Percentiles rank a stretch among this genome's conserved stretches.
Evolutionary conservation across 2,888 invertebrate species (phyloP).

Genomic region (Apodemia duryi): DNA sequence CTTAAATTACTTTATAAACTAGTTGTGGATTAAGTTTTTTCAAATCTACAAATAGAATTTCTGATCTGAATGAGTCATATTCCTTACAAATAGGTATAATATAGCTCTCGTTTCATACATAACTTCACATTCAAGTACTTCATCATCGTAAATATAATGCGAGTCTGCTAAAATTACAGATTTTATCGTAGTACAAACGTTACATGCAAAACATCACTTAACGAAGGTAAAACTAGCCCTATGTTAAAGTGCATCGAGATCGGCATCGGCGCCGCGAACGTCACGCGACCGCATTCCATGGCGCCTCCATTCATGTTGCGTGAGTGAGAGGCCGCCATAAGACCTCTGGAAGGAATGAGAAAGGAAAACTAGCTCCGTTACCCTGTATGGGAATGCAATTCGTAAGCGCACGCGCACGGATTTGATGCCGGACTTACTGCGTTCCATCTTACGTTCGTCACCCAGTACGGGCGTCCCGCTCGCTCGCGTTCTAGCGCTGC

Average conservation of each 20-base stretch:
- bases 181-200: slow-evolving; percentile 10
- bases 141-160: neutral
- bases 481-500: slow-evolving; percentile 43
- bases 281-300: slow-evolving; percentile 81
- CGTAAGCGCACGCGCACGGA: slow-evolving; percentile 70
- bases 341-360: slow-evolving; percentile 61
- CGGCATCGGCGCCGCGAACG: slow-evolving; percentile 79
- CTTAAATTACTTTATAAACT: neutral
- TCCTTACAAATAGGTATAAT: neutral
- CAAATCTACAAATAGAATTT: neutral
- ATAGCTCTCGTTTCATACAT: neutral
- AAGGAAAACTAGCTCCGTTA: slow-evolving; percentile 62
- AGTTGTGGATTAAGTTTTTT: neutral
- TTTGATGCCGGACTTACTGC: slow-evolving; percentile 60
- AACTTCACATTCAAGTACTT: neutral
- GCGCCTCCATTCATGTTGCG: slow-evolving; percentile 74
- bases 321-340: slow-evolving; percentile 55
- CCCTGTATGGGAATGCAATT: slow-evolving; percentile 74
- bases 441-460: slow-evolving; percentile 50
- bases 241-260: slow-evolving; percentile 75
- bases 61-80: neutral
- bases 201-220: slow-evolving; percentile 18
- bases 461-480: slow-evolving; percentile 50
- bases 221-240: slow-evolving; percentile 55
- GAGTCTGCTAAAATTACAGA: slow-evolving; percentile 1